Conservation (phyloP, 2,113 vertebrate genomes). For the Calidris pugnax region DNA sequence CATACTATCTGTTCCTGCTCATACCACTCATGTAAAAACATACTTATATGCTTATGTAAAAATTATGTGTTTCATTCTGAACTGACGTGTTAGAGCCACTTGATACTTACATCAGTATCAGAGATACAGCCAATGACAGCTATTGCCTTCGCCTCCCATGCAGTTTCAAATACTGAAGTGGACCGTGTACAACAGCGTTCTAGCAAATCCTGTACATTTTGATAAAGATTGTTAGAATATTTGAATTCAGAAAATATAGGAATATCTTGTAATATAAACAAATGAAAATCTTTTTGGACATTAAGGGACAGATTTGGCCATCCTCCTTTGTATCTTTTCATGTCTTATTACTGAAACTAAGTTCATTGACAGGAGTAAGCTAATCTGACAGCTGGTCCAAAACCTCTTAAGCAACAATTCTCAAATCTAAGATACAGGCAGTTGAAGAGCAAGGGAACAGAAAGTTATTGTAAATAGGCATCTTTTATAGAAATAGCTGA, state of each 20-base stretch:
- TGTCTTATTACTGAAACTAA: background rate
- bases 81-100: background rate
- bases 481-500: background rate
- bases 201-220: constrained; percentile 84
- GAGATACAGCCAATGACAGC: constrained; percentile 88
- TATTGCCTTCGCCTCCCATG: constrained; percentile 95
- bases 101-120: constrained; percentile 85
- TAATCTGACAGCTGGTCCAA: background rate
- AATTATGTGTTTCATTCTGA: background rate
- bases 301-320: background rate
- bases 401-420: background rate
- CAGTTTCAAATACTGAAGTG: constrained; percentile 87
- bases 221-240: background rate
- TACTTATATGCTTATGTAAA: background rate
- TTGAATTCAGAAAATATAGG: background rate
- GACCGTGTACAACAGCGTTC: constrained; percentile 87
- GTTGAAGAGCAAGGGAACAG: background rate
- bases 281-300: accelerated
- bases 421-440: background rate
- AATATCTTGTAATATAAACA: background rate
- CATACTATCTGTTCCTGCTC: background rate
- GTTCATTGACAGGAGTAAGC: background rate
- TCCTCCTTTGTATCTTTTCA: background rate
- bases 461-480: background rate
- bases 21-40: background rate